phyloP scores from a whole-genome alignment of 2,888 invertebrate species.

The Exocentrus adspersus region DNA sequence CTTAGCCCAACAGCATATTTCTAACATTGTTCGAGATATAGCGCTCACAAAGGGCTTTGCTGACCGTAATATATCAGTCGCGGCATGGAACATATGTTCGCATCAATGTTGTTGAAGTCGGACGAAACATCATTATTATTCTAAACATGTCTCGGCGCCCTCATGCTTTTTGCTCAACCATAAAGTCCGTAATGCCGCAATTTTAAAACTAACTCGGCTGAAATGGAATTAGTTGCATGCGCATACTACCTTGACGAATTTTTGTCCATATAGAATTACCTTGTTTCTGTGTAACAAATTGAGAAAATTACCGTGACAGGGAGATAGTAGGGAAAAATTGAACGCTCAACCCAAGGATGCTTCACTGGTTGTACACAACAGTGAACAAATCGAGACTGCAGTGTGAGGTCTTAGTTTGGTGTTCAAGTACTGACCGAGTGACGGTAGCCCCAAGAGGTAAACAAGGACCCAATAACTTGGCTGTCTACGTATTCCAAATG shows the following conservation, averaged over 20 bases:
- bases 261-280: too few species aligned
- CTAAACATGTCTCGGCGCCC: conserved; percentile 30
- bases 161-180: conserved; percentile 14
- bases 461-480: too few species aligned
- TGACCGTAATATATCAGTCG: conserved; percentile 45
- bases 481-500: too few species aligned
- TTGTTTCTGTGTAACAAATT: too few species aligned
- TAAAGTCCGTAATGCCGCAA: conserved; percentile 8
- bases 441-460: too few species aligned
- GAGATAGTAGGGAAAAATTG: too few species aligned
- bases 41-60: conserved; percentile 31
- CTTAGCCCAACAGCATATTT: conserved; percentile 32
- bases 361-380: too few species aligned
- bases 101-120: conserved; percentile 42
- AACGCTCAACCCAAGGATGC: too few species aligned
- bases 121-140: conserved; percentile 43
- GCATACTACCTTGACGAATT: background rate
- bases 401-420: too few species aligned
- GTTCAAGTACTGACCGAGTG: too few species aligned
- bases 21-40: conserved; percentile 34
- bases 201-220: background rate
- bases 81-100: conserved; percentile 44
- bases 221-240: background rate
- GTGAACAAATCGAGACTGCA: too few species aligned
- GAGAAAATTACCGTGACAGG: too few species aligned